Evolutionary conservation across 1,140 invertebrate species (phyloP).

Genomic region (Chironomus striatipennis): DNA sequence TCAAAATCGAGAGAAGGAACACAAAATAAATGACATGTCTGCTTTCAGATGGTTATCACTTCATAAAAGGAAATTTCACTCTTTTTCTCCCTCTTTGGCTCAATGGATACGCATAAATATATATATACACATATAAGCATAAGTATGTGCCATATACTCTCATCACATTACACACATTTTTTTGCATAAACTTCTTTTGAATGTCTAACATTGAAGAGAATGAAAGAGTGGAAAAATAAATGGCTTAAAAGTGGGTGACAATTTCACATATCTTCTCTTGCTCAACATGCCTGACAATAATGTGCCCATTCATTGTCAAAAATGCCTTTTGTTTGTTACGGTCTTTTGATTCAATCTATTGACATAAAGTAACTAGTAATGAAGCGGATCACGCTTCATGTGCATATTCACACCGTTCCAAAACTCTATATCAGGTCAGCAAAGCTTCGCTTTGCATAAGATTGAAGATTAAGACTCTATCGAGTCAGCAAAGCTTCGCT

Average conservation of each 20-base stretch:
- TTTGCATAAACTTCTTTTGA: background rate
- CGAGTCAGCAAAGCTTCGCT: no score
- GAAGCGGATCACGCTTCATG: no score
- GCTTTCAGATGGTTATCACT: conserved; percentile 20
- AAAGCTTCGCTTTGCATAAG: no score
- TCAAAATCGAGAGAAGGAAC: background rate
- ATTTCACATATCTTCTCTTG: background rate
- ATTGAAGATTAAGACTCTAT: no score
- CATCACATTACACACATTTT: background rate
- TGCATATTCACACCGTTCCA: no score
- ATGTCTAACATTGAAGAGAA: background rate
- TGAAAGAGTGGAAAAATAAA: background rate
- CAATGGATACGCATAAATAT: no score
- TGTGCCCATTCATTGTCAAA: conserved; percentile 12
- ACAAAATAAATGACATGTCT: conserved; percentile 20
- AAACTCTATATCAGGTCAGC: no score
- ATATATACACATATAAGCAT: no score
- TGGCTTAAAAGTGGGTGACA: conserved; percentile 19
- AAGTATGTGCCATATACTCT: background rate
- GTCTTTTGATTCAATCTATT: background rate
- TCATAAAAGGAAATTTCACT: conserved; percentile 7
- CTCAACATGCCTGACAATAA: background rate
- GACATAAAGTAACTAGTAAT: no score
- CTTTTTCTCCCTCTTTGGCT: no score
- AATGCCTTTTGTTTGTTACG: conserved; percentile 12